Percentiles rank a stretch among this genome's conserved stretches.
Evolutionary conservation across 2,113 vertebrate genomes (phyloP).

Genomic region (Fukomys damarensis): DNA sequence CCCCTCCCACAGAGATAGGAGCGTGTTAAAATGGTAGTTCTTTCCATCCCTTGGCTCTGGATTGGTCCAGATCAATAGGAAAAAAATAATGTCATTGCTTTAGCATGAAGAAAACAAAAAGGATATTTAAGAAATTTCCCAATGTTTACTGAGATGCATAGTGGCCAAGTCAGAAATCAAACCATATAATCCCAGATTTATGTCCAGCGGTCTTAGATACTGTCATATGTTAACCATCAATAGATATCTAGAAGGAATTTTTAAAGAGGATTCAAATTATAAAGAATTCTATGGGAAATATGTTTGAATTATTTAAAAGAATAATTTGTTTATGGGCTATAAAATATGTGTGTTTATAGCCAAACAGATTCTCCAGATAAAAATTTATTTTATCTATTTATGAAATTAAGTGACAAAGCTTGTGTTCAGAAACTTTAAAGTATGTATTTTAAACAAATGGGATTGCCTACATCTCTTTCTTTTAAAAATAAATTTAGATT

Average conservation of each 20-base stretch:
- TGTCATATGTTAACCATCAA: neutral
- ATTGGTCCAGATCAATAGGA: fast-evolving
- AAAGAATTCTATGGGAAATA: neutral
- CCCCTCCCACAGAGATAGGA: neutral
- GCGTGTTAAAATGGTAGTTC: neutral
- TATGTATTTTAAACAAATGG: neutral
- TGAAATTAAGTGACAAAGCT: slow-evolving; percentile 2
- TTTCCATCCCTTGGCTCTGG: neutral
- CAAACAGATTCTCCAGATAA: slow-evolving; percentile 9
- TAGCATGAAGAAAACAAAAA: neutral
- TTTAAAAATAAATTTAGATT: neutral
- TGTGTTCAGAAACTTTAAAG: neutral
- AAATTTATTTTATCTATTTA: slow-evolving; percentile 59
- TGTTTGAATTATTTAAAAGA: slow-evolving; percentile 22
- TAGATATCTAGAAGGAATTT: neutral
- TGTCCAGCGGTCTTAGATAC: neutral
- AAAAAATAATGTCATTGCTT: neutral
- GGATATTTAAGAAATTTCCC: neutral
- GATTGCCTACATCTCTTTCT: neutral
- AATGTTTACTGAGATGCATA: neutral
- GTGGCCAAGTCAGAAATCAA: neutral
- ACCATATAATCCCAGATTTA: neutral
- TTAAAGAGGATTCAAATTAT: neutral
- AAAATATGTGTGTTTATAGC: slow-evolving; percentile 16
- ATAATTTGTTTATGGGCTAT: neutral